Base-by-base conservation (phyloP, 1,140 invertebrate genomes). In the Radopholus similis region DNA sequence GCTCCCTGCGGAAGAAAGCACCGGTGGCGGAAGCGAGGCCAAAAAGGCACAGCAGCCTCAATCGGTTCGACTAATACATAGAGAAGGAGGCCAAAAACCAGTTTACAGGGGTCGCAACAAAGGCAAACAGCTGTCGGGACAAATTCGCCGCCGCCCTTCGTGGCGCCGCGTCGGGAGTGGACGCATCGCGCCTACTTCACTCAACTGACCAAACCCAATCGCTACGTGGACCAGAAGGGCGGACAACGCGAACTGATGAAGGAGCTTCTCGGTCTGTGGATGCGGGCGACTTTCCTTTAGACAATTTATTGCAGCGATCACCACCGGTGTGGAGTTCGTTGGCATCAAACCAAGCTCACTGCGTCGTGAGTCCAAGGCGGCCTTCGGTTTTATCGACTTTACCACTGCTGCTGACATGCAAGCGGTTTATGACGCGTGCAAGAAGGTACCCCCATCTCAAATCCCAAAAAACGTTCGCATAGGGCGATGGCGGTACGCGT, bases 381-480 rank as follows among this genome's bases (percentile, higher is more conserved):
- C 59, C 9, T 62, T 62, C 18, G 59, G 59, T 23, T 62, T 62
- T 30, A 62, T 62, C 21, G 59, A 62, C 40, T 62, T 62, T 30
- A 62, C 59, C 32, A 47, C 59, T 18, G 38, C 28, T 11, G 37
- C 42, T 3, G 59, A 62, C 49, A 32, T 62, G 42, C 59, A 62
- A 28, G 34, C 4, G 26, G 40, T 62, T 35, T 62, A 62, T 42
- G 59, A 47, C 30, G 59, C 40, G 42, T 42, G 40, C 49, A 62
- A 62, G 42, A 47, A 23, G 58, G 58, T 60, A 44, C 23, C 23
- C 30, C 13, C 1, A 44, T n/a, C 18, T n/a, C 3, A 9, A 6
- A 15, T 21, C 30, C 47, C 13, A 35, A 35, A 18, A 35, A 28
- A 11, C 35, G 23, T 37, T 2, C 32, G 18, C 40, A 30, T 30